A percentile compares a stretch with the other conserved stretches of the same genome.
Conservation (phyloP, 1,140 invertebrate genomes). For the Drosophila willistoni region DNA sequence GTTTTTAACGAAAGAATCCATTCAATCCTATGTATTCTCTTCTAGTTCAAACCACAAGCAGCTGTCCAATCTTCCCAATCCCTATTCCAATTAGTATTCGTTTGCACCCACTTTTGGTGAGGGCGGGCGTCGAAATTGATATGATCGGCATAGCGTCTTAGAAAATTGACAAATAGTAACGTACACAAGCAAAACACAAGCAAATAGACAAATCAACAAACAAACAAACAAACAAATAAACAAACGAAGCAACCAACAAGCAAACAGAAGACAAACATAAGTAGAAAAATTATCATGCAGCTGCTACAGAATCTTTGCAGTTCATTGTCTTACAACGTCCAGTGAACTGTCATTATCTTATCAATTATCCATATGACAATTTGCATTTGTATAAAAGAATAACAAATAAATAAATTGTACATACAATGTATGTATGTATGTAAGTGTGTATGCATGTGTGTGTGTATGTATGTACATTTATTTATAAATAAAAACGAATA, state of each 20-base stretch:
- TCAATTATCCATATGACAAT: constrained; percentile 13
- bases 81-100: neutral
- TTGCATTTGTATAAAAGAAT: constrained; percentile 9
- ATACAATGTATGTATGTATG: neutral
- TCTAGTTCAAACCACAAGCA: neutral
- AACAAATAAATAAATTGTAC: neutral
- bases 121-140: neutral
- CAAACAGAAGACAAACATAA: neutral
- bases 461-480: neutral
- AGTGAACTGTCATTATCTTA: constrained; percentile 11
- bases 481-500: constrained; percentile 1
- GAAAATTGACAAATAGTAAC: constrained; percentile 6
- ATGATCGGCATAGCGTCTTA: neutral
- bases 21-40: neutral
- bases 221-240: neutral
- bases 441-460: neutral
- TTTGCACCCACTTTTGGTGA: too few species aligned
- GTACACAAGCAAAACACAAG: neutral
- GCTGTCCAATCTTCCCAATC: neutral
- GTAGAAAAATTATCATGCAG: constrained; percentile 1
- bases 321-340: neutral
- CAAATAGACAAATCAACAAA: constrained; percentile 5
- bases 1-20: too few species aligned
- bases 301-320: constrained; percentile 4
- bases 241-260: neutral